phyloP scores from a whole-genome alignment of 2,797 vertebrate genomes.

The Syndactyla subalaris region DNA sequence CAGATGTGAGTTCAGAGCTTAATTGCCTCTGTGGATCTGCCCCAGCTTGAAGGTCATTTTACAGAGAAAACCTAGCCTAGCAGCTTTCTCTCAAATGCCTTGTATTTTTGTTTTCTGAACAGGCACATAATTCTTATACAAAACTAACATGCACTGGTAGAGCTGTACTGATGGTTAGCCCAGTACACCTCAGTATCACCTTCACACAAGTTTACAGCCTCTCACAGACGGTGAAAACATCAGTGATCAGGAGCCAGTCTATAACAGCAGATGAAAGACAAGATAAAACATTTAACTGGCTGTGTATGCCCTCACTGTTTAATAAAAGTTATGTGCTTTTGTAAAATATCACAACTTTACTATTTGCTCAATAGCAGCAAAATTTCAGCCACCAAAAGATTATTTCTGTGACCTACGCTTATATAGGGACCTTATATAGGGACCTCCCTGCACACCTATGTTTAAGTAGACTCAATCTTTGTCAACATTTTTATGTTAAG shows the following conservation, averaged over 20 bases:
- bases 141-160: background rate
- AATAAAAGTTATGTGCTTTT: background rate
- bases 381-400: background rate
- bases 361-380: background rate
- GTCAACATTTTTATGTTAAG: background rate
- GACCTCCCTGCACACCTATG: background rate
- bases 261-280: background rate
- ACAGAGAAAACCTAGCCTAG: background rate
- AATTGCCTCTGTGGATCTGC: background rate
- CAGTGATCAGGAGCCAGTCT: background rate
- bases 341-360: background rate
- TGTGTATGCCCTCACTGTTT: background rate
- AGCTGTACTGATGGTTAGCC: background rate
- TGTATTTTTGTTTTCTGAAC: background rate
- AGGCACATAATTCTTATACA: background rate
- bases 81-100: background rate
- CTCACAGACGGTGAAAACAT: background rate
- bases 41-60: background rate
- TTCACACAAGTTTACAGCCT: background rate
- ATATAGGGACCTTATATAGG: background rate
- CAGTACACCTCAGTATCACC: background rate
- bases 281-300: background rate
- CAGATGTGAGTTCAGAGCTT: background rate
- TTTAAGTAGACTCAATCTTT: background rate
- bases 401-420: background rate